Base-by-base conservation (phyloP, 2,797 vertebrate species). In the Vireo griseus region DNA sequence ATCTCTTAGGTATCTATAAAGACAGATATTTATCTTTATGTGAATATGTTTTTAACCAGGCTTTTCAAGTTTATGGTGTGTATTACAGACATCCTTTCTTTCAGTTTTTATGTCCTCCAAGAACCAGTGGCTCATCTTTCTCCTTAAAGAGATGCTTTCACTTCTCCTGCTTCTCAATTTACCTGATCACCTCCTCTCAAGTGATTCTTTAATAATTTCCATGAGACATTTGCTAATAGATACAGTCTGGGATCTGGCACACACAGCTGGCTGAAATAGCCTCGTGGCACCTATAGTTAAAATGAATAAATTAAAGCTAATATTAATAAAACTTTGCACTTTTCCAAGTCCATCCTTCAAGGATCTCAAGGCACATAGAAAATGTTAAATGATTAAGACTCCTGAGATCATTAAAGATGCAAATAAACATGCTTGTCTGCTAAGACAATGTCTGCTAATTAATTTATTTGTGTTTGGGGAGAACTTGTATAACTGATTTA, bases 351-450 rank as follows among this genome's bases (percentile, higher is more conserved):
- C 71, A 75, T 77, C 35, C 74, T 90, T 83, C 44, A 94, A 93
- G 50, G 45, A 93, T 83, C 62, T 90, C 90, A 72, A 88, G 73
- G 66, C 73, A 92, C 57, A 79, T 21, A 62, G 71, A 95, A 92
- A 91, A 80, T 52, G 24, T 55, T 90, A 94, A 91, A 90, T 81
- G 40, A 78, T 87, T 89, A 89, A 76, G 67, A 47, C 78, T 95
- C 79, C 84, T 67, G 57, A 90, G 83, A 91, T 90, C 71, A 91
- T 87, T 96, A 86, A 88, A 92, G 62, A 95, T 84, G 77, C 75
- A 95, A 96, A 95, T 71, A 96, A 96, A 85, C 59, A 66, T 22
- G 37, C 17, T 59, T 92, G 75, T 94, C 91, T 82, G 67, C 67
- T 83, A 92, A 94, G 81, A 91, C 78, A 66, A 72, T 57, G 66